phyloP scores from a whole-genome alignment of 2,797 vertebrate genomes.

The Epinephelus awoara region DNA sequence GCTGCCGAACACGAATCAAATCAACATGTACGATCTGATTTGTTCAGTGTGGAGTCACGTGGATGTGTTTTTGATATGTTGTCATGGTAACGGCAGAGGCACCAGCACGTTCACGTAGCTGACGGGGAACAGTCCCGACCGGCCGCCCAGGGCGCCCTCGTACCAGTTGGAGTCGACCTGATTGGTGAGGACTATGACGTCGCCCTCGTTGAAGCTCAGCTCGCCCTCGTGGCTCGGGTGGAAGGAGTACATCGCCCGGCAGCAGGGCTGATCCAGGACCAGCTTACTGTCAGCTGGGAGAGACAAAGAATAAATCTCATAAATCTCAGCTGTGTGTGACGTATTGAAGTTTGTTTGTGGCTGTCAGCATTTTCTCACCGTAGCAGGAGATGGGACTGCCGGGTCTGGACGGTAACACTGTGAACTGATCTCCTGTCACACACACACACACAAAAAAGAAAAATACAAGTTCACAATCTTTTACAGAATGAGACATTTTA shows the following conservation, averaged over 20 bases:
- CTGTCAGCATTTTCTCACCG: constrained; percentile 32
- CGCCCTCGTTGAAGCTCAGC: constrained; percentile 92
- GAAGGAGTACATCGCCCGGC: constrained; percentile 92
- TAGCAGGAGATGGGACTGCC: constrained; percentile 44
- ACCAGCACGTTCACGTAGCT: constrained; percentile 93
- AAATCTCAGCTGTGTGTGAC: too few species aligned
- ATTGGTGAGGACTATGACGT: constrained; percentile 91
- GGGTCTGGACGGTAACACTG: constrained; percentile 27
- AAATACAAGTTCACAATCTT: background rate
- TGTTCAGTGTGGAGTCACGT: too few species aligned
- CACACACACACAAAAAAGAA: background rate
- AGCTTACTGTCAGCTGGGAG: constrained; percentile 77
- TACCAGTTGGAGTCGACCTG: constrained; percentile 94
- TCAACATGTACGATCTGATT: background rate
- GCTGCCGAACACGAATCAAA: background rate
- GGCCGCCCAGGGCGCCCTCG: constrained; percentile 87
- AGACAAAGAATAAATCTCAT: too few species aligned
- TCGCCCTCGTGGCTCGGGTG: constrained; percentile 90
- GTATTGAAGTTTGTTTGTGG: too few species aligned
- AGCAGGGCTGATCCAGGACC: constrained; percentile 91
- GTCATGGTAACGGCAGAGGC: constrained; percentile 88
- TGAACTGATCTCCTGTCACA: constrained; percentile 33
- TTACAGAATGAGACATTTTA: background rate
- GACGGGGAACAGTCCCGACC: constrained; percentile 92
- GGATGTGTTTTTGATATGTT: background rate